phyloP scores from a whole-genome alignment of 1,140 invertebrate species.

The Habropoda laboriosa region DNA sequence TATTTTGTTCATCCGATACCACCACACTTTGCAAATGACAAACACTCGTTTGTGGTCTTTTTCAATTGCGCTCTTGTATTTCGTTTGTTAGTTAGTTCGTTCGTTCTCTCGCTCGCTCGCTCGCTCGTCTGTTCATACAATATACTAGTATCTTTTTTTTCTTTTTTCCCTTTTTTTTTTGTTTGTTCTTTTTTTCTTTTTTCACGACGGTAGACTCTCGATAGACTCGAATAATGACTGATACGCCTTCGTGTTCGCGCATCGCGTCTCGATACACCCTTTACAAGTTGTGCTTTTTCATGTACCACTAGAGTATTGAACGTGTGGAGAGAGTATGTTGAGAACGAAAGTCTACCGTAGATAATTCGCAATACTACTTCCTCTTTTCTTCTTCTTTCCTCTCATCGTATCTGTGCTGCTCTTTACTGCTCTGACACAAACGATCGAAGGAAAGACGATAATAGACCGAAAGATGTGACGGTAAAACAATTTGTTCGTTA shows the following conservation, averaged over 20 bases:
- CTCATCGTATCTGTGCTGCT: background rate
- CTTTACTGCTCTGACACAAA: background rate
- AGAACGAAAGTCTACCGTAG: background rate
- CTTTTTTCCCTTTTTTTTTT: background rate
- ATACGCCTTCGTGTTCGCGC: background rate
- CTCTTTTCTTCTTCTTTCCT: slow-evolving; percentile 11
- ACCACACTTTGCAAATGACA: background rate
- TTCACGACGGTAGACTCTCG: slow-evolving; percentile 4
- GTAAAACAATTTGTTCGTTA: background rate
- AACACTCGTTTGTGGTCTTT: background rate
- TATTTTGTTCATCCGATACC: background rate
- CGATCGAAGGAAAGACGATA: background rate
- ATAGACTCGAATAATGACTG: no score
- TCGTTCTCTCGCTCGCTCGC: background rate
- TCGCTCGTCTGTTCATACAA: background rate
- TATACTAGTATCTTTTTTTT: no score
- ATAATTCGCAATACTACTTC: background rate
- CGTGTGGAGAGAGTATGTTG: background rate
- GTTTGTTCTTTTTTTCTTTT: background rate
- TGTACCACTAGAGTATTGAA: background rate
- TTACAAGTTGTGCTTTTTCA: background rate
- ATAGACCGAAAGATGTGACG: no score
- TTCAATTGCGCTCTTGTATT: background rate
- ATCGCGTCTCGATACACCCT: background rate
- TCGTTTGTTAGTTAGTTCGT: background rate